phyloP scores from a whole-genome alignment of 2,888 invertebrate species.

The Cactoblastis cactorum region DNA sequence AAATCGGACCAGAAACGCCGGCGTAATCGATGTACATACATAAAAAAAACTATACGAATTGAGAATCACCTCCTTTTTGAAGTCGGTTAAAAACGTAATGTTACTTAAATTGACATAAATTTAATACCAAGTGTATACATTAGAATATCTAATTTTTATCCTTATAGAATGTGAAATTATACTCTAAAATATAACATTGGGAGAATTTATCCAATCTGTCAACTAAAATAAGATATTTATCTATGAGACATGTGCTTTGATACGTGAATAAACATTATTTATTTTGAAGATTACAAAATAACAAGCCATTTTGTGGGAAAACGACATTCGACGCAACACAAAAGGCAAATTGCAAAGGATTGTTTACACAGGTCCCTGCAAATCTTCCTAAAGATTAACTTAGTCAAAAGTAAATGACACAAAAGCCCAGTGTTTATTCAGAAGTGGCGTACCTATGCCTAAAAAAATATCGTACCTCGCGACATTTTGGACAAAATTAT shows the following conservation, averaged over 20 bases:
- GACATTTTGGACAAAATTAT: constrained; percentile 20
- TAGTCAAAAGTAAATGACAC: constrained; percentile 38
- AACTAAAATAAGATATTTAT: background rate
- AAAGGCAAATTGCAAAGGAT: constrained; percentile 48
- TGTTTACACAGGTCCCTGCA: constrained; percentile 61
- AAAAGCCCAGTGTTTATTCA: constrained; percentile 56
- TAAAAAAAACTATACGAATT: no score
- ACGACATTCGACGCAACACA: constrained; percentile 39
- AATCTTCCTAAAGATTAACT: constrained; percentile 49
- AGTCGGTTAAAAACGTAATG: no score
- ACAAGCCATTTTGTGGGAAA: constrained; percentile 33
- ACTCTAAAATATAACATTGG: no score
- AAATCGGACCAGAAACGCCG: no score
- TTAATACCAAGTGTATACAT: no score
- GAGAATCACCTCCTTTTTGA: no score
- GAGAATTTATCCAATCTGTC: background rate
- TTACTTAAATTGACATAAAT: no score
- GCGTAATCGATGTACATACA: no score
- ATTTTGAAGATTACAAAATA: constrained; percentile 31
- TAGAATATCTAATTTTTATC: no score
- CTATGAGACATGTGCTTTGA: background rate
- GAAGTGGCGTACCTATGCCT: constrained; percentile 52
- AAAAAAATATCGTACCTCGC: constrained; percentile 51
- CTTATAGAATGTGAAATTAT: no score
- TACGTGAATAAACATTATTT: constrained; percentile 30